Base-by-base conservation (phyloP, 1,140 invertebrate genomes). In the Subanguina moxae region DNA sequence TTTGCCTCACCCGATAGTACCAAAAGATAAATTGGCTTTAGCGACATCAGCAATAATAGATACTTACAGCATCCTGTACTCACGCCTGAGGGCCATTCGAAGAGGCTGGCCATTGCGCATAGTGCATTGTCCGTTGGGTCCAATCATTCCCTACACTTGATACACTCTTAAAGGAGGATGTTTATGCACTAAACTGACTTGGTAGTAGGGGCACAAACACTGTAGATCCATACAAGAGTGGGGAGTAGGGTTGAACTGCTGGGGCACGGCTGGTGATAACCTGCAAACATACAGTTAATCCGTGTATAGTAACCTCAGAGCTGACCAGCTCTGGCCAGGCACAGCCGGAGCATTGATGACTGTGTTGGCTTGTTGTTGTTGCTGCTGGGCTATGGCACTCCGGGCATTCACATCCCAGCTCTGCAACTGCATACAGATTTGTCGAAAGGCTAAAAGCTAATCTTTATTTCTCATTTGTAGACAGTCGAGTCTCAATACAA, bases 21-120 rank as follows among this genome's bases (percentile, higher is more conserved):
- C n/a, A n/a, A n/a, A n/a, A n/a, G n/a, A n/a, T n/a, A n/a, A n/a
- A n/a, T n/a, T n/a, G n/a, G n/a, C n/a, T n/a, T n/a, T n/a, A n/a
- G n/a, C n/a, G n/a, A n/a, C n/a, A n/a, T n/a, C n/a, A n/a, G n/a
- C n/a, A n/a, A n/a, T n/a, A n/a, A n/a, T n/a, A 38, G 11, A 11
- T 11, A 11, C 32, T 38, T 38, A 38, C 58, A 85, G 57, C 72
- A 75, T 80, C 38, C 84, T 71, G 69, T 84, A 83, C 67, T 85
- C 84, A 56, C 83, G 82, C 19, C 84, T 56, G 28, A 76, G 45
- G 1, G 82, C 78, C 62, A 67, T 73, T 43, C 65, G 19, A 21
- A 83, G 65, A 0, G 74, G 71, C 21, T 71, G 62, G 1, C 80
- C 80, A 46, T 71, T 79, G 1, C 63, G 57, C 0, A 80, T 67